Conservation (phyloP, 2,797 vertebrate species). For the Pipistrellus pygmaeus region DNA sequence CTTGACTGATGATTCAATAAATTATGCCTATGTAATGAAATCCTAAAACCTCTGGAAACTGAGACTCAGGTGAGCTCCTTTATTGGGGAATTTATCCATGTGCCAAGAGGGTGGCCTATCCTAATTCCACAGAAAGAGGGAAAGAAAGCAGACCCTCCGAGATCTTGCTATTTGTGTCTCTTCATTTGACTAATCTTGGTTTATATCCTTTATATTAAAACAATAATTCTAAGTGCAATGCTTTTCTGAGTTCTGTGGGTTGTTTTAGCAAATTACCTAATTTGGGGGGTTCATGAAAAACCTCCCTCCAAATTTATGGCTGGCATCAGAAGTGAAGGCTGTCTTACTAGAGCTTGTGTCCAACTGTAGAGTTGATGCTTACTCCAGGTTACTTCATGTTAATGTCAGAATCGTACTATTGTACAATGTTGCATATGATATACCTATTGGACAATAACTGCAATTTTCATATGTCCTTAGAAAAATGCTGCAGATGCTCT, state of each 20-base stretch:
- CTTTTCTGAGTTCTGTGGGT: not conserved
- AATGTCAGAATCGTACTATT: not conserved
- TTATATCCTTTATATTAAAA: not conserved
- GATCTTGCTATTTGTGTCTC: not conserved
- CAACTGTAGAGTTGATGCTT: not conserved
- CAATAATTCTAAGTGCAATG: not conserved
- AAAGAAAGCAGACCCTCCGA: not conserved
- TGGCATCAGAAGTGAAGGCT: not conserved
- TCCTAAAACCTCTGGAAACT: not conserved
- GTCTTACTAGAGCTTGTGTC: not conserved
- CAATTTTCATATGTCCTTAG: not conserved
- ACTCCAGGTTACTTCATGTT: not conserved
- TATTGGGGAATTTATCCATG: not conserved
- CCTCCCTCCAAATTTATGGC: not conserved
- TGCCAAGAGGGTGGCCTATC: not conserved
- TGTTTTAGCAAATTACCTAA: not conserved
- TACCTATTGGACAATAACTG: not conserved
- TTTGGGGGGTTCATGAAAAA: not conserved
- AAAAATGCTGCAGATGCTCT: not conserved
- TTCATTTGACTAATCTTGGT: not conserved
- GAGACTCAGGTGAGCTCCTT: not conserved
- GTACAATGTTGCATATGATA: too few species aligned
- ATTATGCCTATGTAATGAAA: not conserved
- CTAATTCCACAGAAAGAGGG: not conserved
- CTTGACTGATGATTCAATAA: not conserved